Evolutionary conservation across 2,888 invertebrate genomes (phyloP), one percentile per base, ranked within the genome.

Genomic region (Cotesia congregata): DNA sequence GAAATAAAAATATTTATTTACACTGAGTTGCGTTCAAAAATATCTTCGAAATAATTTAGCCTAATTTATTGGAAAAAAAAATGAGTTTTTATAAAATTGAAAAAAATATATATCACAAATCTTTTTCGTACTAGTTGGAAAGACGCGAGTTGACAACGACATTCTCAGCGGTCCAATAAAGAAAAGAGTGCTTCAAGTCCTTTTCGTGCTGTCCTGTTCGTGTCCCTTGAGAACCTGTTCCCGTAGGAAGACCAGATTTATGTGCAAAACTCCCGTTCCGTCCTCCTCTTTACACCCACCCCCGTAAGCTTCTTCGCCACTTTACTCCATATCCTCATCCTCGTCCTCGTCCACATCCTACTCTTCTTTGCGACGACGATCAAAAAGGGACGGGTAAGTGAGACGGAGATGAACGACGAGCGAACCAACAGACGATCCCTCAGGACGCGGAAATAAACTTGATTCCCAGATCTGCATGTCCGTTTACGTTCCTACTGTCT

Each of bases 231-330:
- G 88, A 81, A 83, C 81, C 82, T 80, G 82, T 82, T 84, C 83
- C 85, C 85, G 83, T 81, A 84, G 86, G 87, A 84, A 85, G 87
- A 84, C 86, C 89, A 88, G 89, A 89, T 89, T 89, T 89, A 89
- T 89, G 89, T 88, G 87, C 85, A 88, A 88, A 89, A 89, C 86
- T 88, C 86, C 83, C 82, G 83, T 84, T 80, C 81, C 84, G 81
- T 84, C 83, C 73, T 75, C 83, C 50, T 50, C 50, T 50, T 30
- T 50, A 50, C 50, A 80, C 82, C 80, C 80, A 78, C 80, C 78
- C 15, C 38, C 61, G 60, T 30, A 30, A 30, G 30, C 61, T 20
- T 61, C 38, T 15, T 12, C 50, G 30, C 69, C 50, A 50, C 61
- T 38, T 60, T 40, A 50, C 72, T 73, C 40, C 73, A 73, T 71